phyloP scores from a whole-genome alignment of 1,140 invertebrate genomes.

The Drosophila micromelanica region DNA sequence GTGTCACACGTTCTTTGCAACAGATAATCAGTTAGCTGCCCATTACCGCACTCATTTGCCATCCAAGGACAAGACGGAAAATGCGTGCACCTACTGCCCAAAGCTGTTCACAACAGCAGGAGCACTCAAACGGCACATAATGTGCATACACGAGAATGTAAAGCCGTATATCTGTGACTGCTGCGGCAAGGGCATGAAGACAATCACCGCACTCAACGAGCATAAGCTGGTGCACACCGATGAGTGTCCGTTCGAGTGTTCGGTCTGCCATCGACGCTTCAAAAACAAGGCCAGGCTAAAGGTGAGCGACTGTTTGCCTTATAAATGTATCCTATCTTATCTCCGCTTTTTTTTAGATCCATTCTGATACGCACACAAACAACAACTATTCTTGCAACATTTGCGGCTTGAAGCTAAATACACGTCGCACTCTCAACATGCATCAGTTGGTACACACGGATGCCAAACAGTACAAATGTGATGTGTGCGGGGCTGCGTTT shows the following conservation, averaged over 20 bases:
- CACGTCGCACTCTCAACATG: conserved; percentile 84
- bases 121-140: conserved; percentile 83
- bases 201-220: conserved; percentile 84
- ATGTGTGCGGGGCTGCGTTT: conserved; percentile 78
- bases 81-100: conserved; percentile 76
- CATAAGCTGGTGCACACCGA: conserved; percentile 85
- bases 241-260: conserved; percentile 85
- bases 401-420: conserved; percentile 84
- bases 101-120: conserved; percentile 75
- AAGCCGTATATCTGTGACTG: conserved; percentile 85
- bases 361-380: conserved; percentile 84
- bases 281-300: conserved; percentile 79
- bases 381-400: conserved; percentile 84
- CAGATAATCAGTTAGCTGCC: conserved; percentile 70
- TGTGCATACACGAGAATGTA: conserved; percentile 84
- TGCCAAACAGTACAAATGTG: conserved; percentile 84
- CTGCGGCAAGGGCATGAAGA: conserved; percentile 85
- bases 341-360: conserved; percentile 39
- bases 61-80: conserved; percentile 77
- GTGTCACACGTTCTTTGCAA: conserved; percentile 81
- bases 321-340: neutral
- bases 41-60: conserved; percentile 84
- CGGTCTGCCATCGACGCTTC: conserved; percentile 84
- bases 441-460: conserved; percentile 85
- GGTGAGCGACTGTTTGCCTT: conserved; percentile 29